Percentiles rank a stretch among this genome's conserved stretches.
phyloP scores from a whole-genome alignment of 2,113 vertebrate genomes.

The Jaculus jaculus region DNA sequence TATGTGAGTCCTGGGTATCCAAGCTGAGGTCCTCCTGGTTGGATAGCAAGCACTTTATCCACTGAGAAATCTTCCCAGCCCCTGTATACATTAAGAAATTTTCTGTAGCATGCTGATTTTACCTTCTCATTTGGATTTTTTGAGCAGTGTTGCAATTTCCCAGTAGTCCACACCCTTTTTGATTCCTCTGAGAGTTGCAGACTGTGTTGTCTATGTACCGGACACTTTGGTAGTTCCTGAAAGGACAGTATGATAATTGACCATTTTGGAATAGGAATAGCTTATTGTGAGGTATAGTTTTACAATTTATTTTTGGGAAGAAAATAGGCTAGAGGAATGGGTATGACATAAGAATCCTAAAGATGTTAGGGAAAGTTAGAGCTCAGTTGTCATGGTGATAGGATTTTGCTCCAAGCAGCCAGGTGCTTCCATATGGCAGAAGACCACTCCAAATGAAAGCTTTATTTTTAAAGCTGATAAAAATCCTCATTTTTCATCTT shows the following conservation, averaged over 20 bases:
- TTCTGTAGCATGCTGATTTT: background rate
- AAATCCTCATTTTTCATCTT: slow-evolving; percentile 45
- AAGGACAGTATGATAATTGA: background rate
- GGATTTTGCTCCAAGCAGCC: slow-evolving; percentile 56
- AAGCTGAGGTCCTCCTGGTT: too few species aligned
- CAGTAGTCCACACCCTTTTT: background rate
- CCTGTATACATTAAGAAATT: background rate
- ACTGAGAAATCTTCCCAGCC: too few species aligned
- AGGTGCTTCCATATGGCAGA: slow-evolving; percentile 66
- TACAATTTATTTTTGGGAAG: slow-evolving; percentile 20
- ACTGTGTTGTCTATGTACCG: background rate
- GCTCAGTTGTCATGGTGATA: slow-evolving; percentile 65
- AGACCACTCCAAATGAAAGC: slow-evolving; percentile 48
- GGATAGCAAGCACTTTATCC: too few species aligned
- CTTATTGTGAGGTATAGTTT: slow-evolving; percentile 34
- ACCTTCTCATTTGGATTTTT: background rate
- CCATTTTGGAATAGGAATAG: background rate
- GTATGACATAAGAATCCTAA: slow-evolving; percentile 23
- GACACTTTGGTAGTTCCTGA: background rate
- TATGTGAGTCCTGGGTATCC: too few species aligned
- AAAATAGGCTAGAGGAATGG: slow-evolving; percentile 15
- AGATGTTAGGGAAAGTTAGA: slow-evolving; percentile 50
- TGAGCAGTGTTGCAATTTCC: background rate
- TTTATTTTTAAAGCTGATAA: slow-evolving; percentile 62
- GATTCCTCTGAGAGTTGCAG: background rate